These are phyloP conservation scores for Willisornis vidua DNA, from an alignment of 2,113 vertebrate genomes.

Conservation along the genomic window DNA sequence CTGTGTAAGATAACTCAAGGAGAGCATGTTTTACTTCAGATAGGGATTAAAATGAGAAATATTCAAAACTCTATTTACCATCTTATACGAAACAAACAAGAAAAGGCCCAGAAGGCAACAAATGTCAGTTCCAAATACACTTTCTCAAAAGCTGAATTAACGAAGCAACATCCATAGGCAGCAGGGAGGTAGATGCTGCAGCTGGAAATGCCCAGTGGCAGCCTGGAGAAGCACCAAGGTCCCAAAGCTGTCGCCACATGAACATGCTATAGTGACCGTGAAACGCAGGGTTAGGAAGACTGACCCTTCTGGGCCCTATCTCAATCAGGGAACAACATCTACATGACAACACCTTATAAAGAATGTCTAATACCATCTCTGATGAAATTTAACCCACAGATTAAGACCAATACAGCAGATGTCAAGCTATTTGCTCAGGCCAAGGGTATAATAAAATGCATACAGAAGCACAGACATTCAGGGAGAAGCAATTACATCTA, in stretches of 20 bases:
- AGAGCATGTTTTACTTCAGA: not conserved
- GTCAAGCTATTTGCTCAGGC: not conserved
- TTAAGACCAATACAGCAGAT: not conserved
- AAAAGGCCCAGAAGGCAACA: not conserved
- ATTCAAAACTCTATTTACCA: not conserved
- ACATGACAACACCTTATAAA: not conserved
- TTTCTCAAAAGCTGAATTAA: not conserved
- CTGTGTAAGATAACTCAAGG: not conserved
- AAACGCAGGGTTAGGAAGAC: not conserved
- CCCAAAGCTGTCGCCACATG: not conserved
- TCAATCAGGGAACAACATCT: not conserved
- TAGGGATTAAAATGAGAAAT: not conserved
- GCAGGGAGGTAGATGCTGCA: not conserved
- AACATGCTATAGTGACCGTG: not conserved
- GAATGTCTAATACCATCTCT: not conserved
- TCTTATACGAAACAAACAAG: not conserved
- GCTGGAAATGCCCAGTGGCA: not conserved
- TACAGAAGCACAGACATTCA: not conserved
- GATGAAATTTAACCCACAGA: not conserved
- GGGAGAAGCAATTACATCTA: not conserved
- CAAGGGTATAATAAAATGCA: not conserved
- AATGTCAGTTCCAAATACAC: not conserved
- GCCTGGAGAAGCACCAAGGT: not conserved
- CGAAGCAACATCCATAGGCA: not conserved
- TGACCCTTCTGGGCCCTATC: not conserved